Base-by-base conservation (phyloP, 2,113 vertebrate genomes). In the Rhinopomastus cyanomelas region DNA sequence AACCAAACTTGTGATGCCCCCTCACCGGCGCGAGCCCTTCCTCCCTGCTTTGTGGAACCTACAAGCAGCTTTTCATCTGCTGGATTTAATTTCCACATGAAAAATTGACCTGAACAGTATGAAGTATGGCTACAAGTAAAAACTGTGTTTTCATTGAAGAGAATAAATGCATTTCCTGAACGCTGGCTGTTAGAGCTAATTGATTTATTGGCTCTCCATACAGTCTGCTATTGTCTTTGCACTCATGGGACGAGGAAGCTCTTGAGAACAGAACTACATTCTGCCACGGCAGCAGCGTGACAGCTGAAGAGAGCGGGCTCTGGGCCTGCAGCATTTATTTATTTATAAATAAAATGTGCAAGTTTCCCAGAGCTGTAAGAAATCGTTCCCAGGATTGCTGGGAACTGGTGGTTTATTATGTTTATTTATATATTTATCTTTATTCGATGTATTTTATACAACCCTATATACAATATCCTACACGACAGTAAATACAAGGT, bases 161-260 rank as follows among this genome's bases (percentile, higher is more conserved):
- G 96, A 97, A 98, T 98, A 97, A 98, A 98, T 97, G 95, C 95
- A 97, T 97, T 98, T 97, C 95, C 96, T 98, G 97, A 98, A 97
- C 88, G 65, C 92, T 71, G 90, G 96, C 96, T 98, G 97, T 98
- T 98, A 97, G 96, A 98, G 94, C 95, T 97, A 97, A 99, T 98
- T 98, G 98, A 99, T 98, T 99, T 99, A 98, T 98, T 98, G 98
- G 97, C 97, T 98, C 96, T 97, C 96, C 92, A 94, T 97, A 97
- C 88, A 96, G 97, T 97, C 95, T 96, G 95, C 96, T 97, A 98
- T 98, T 98, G 98, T 98, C 98, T 98, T 97, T 96, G 90, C 94
- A 96, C 98, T 98, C 98, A 86, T 95, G 98, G 98, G 98, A 98
- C 97, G 85, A 69, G 89, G 95, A 96, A 96, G 95, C 96, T 97